Evolutionary conservation across 1,140 invertebrate species (phyloP).

Genomic region (Rhopalosiphum maidis): DNA sequence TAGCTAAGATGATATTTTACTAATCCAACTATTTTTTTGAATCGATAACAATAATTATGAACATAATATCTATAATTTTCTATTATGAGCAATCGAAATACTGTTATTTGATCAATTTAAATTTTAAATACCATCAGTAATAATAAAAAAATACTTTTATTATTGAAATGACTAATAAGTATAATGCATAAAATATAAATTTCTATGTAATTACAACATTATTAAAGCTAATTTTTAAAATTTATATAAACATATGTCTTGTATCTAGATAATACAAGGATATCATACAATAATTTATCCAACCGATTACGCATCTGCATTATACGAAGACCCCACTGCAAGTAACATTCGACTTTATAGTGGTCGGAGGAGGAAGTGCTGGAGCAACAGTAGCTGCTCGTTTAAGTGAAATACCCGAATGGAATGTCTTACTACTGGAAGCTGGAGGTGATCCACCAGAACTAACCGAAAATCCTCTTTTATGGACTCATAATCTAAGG

Average conservation of each 20-base stretch:
- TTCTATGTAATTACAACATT: too few species aligned
- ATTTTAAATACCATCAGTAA: too few species aligned
- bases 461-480: slow-evolving; percentile 47
- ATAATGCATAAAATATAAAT: too few species aligned
- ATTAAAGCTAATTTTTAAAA: neutral
- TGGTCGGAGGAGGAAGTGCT: slow-evolving; percentile 67
- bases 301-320: neutral
- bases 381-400: slow-evolving; percentile 67
- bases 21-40: too few species aligned
- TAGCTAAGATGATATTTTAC: too few species aligned
- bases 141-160: too few species aligned
- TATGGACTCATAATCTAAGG: slow-evolving; percentile 5
- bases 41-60: too few species aligned
- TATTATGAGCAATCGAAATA: too few species aligned
- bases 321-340: neutral
- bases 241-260: too few species aligned
- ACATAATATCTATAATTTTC: too few species aligned
- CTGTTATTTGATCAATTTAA: too few species aligned
- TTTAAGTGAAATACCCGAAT: slow-evolving; percentile 69
- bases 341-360: slow-evolving; percentile 61
- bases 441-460: slow-evolving; percentile 72
- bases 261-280: neutral
- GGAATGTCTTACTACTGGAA: slow-evolving; percentile 65
- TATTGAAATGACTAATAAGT: too few species aligned
- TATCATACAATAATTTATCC: neutral